Percentiles rank a stretch among this genome's conserved stretches.
Conservation (phyloP, 64 coral and sea anemone species). For the Montipora foliosa region DNA sequence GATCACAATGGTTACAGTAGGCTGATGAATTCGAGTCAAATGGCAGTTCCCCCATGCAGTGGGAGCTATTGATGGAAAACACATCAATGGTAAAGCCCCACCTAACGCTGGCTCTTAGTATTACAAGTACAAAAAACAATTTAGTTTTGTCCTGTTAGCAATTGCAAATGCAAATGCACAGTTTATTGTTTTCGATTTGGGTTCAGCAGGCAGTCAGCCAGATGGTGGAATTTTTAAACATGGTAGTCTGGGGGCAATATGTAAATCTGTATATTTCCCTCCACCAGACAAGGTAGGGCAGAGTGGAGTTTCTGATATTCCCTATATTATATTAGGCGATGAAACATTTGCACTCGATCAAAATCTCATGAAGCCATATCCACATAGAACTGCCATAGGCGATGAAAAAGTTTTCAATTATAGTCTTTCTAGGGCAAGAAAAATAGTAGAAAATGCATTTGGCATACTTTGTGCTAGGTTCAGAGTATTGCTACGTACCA, state of each 20-base stretch:
- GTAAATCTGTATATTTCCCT: neutral
- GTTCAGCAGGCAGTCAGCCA: slow-evolving; percentile 13
- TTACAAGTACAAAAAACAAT: slow-evolving; percentile 67
- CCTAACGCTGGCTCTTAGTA: slow-evolving; percentile 68
- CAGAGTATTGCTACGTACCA: slow-evolving; percentile 52
- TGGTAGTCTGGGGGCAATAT: neutral
- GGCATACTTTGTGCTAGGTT: slow-evolving; percentile 67
- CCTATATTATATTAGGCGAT: slow-evolving; percentile 35
- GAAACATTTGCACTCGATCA: slow-evolving; percentile 6
- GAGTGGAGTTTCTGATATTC: neutral
- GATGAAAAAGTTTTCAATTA: neutral
- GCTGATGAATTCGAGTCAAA: slow-evolving; percentile 56
- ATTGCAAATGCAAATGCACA: neutral
- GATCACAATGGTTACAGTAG: slow-evolving; percentile 9
- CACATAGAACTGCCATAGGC: neutral
- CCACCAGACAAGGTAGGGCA: neutral
- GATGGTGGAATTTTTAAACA: slow-evolving; percentile 20
- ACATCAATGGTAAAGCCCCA: slow-evolving; percentile 59
- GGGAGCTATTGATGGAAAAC: slow-evolving; percentile 64
- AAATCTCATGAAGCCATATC: slow-evolving; percentile 29
- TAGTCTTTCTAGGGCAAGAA: neutral
- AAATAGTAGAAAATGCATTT: slow-evolving; percentile 49
- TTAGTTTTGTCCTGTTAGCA: slow-evolving; percentile 19
- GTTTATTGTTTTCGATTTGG: slow-evolving; percentile 2
- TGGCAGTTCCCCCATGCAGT: slow-evolving; percentile 74